Evolutionary conservation across 2,797 vertebrate species (phyloP), one percentile per base, ranked within the genome.

Genomic region (Argyrosomus regius): DNA sequence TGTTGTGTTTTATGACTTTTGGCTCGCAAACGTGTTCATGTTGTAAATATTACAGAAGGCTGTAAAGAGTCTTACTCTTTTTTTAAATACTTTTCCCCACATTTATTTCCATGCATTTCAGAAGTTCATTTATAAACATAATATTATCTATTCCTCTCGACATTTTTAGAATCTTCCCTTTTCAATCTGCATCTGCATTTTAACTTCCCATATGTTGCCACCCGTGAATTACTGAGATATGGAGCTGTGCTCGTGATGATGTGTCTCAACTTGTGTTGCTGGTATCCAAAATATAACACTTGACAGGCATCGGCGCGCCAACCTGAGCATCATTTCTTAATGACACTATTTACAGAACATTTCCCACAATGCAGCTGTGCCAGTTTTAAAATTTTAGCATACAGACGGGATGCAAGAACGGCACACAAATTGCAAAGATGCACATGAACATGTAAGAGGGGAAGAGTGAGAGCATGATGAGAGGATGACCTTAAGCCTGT

Each of bases 11-110:
- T 77, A 45, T 68, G 62, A 74, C 14, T 69, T 80, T 57, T 69
- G 65, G 59, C 61, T 70, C 20, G 64, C 72, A 72, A 78, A 75
- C 74, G 59, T 76, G 54, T 85, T 62, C 46, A 41, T 83, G 66
- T 39, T 72, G 46, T 86, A 73, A 87, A 87, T 78, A 68, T 76
- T 75, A 31, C 57, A 72, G 28, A 26, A 12, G 56, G 11, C 58
- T 79, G n/a, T 17, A 35, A 48, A 22, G n/a, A 64, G 49, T 56
- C 46, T 53, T 48, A 70, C 54, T 53, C 43, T 48, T 62, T 57
- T 57, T 54, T 72, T 4, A 26, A 60, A 50, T 35, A 46, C 13
- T 1, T 66, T 49, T 68, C 3, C 48, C 41, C 20, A 39, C 6
- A 7, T 24, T 48, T 75, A 46, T 58, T 48, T 71, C 53, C 20